phyloP scores from a whole-genome alignment of 2,797 vertebrate genomes.

The Ctenopoma multispine region DNA sequence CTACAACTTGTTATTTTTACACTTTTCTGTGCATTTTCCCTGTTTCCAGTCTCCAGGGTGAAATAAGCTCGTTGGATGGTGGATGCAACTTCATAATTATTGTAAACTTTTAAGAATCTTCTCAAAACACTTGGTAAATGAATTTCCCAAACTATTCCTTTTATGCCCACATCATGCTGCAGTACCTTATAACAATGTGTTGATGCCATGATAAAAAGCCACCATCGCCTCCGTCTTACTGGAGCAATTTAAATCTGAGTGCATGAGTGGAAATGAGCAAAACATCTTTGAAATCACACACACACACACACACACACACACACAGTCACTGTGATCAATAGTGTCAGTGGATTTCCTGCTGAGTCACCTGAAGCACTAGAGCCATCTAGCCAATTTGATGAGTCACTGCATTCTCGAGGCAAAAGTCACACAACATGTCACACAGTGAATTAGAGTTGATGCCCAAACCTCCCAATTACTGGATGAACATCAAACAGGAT shows the following conservation, averaged over 20 bases:
- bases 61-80: neutral
- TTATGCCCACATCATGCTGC: no score
- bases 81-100: neutral
- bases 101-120: neutral
- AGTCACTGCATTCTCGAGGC: slow-evolving; percentile 72
- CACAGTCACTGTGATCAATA: slow-evolving; percentile 43
- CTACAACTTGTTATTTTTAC: neutral
- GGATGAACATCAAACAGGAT: slow-evolving; percentile 68
- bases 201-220: no score
- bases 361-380: slow-evolving; percentile 70
- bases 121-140: neutral
- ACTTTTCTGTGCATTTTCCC: neutral
- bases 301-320: neutral
- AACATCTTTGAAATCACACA: slow-evolving; percentile 22
- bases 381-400: slow-evolving; percentile 64
- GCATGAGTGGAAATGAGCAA: slow-evolving; percentile 22
- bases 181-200: neutral
- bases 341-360: slow-evolving; percentile 59
- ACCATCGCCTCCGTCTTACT: neutral
- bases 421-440: slow-evolving; percentile 67
- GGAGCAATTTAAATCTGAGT: neutral
- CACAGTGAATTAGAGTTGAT: slow-evolving; percentile 57
- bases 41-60: neutral
- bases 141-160: no score
- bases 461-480: slow-evolving; percentile 64